Evolutionary conservation across 2,797 vertebrate genomes (phyloP).

Genomic region (Mus minutoides): DNA sequence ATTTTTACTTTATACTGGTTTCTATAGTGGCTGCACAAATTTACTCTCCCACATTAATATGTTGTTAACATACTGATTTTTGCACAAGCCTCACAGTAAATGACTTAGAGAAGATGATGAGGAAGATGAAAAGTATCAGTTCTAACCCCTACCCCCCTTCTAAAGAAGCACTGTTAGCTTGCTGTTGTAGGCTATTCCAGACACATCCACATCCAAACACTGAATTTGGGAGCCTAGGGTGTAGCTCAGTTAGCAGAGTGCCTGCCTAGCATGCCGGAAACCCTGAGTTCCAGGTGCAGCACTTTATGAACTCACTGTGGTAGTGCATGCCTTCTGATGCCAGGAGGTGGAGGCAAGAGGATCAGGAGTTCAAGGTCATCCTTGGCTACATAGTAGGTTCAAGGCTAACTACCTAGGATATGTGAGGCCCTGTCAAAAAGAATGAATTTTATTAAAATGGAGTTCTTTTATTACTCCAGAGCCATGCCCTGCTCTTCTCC

Average conservation of each 20-base stretch:
- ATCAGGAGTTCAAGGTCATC: background rate
- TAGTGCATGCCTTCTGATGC: no score
- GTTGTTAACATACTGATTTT: background rate
- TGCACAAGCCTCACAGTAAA: conserved; percentile 11
- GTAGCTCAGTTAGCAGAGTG: background rate
- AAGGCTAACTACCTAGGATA: background rate
- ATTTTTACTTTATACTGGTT: background rate
- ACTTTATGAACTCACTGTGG: background rate
- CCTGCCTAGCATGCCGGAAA: background rate
- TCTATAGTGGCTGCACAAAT: background rate
- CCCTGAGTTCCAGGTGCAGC: background rate
- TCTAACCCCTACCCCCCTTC: background rate
- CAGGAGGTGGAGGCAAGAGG: background rate
- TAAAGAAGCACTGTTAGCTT: background rate
- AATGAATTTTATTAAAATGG: conserved; percentile 29
- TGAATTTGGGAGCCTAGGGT: background rate
- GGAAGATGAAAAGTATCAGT: conserved; percentile 24
- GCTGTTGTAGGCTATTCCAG: background rate
- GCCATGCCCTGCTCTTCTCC: background rate
- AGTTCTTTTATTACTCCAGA: background rate
- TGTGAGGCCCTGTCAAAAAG: background rate
- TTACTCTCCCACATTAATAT: background rate
- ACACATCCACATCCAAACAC: background rate
- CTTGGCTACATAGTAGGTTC: background rate
- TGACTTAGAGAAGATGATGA: background rate